Evolutionary conservation across 2,888 invertebrate species (phyloP).

Genomic region (Cosmorhoe ocellata): DNA sequence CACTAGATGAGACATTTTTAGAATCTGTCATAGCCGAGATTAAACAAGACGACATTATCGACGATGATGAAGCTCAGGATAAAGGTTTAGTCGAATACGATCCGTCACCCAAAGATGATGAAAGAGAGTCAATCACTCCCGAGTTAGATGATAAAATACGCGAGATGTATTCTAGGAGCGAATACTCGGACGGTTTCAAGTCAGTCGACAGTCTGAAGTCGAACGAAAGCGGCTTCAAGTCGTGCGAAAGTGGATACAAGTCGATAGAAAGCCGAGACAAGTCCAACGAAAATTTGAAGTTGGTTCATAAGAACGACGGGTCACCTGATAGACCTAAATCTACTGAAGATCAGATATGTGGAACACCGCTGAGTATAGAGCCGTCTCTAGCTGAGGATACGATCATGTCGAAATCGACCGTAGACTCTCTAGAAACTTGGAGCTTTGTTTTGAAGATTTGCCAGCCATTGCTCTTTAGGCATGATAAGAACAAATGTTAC

Average conservation of each 20-base stretch:
- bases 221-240: conserved; percentile 34
- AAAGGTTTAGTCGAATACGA: conserved; percentile 75
- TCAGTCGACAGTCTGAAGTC: conserved; percentile 55
- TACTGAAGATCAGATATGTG: too few species aligned
- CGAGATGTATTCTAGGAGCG: conserved; percentile 47
- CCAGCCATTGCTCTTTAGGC: conserved; percentile 71
- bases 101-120: conserved; percentile 53
- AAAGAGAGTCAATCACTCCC: conserved; percentile 60
- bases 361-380: conserved; percentile 1
- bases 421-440: conserved; percentile 72
- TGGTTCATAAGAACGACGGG: conserved; percentile 9
- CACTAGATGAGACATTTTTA: conserved; percentile 66
- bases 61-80: conserved; percentile 63
- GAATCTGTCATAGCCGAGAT: conserved; percentile 76
- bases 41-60: conserved; percentile 64
- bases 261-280: conserved; percentile 4
- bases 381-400: conserved; percentile 22
- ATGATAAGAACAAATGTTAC: conserved; percentile 72
- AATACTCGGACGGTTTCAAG: conserved; percentile 56
- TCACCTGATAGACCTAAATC: conserved; percentile 1
- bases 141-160: conserved; percentile 59
- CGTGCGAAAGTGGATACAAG: conserved; percentile 14
- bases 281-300: background rate
- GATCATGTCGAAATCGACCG: conserved; percentile 57
- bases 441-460: conserved; percentile 74